Conservation (phyloP, 2,113 vertebrate genomes). For the Pteruthius melanotis region DNA sequence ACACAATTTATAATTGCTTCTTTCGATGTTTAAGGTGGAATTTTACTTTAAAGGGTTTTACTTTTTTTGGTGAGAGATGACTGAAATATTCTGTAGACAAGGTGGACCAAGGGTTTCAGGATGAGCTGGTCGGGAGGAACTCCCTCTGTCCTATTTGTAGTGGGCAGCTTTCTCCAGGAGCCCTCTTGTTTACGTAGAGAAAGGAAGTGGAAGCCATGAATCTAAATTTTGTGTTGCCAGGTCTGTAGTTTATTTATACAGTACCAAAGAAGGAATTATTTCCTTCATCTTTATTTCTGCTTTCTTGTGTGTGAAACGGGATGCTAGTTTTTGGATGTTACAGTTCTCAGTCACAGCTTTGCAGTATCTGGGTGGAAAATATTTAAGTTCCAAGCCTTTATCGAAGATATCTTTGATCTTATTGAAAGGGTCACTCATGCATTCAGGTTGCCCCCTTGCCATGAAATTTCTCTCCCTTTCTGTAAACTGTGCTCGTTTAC, state of each 20-base stretch:
- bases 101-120: background rate
- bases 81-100: background rate
- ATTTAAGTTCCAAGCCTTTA: background rate
- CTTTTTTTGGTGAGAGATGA: background rate
- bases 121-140: background rate
- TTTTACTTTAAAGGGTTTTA: background rate
- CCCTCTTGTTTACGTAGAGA: rapidly evolving
- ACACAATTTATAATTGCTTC: background rate
- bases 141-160: rapidly evolving
- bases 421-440: background rate
- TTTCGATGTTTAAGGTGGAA: background rate
- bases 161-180: background rate
- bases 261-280: background rate
- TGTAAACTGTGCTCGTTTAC: slow-evolving; percentile 5
- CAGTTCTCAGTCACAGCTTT: background rate
- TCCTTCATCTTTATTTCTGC: background rate
- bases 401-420: background rate
- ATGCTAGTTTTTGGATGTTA: background rate
- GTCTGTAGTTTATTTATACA: background rate
- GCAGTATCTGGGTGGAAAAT: background rate
- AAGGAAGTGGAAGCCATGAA: background rate
- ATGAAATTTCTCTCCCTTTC: background rate
- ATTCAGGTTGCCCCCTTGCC: background rate
- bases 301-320: background rate
- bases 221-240: background rate